Conservation (phyloP, 2,797 vertebrate genomes). For the Crocodylus rhombifer region DNA sequence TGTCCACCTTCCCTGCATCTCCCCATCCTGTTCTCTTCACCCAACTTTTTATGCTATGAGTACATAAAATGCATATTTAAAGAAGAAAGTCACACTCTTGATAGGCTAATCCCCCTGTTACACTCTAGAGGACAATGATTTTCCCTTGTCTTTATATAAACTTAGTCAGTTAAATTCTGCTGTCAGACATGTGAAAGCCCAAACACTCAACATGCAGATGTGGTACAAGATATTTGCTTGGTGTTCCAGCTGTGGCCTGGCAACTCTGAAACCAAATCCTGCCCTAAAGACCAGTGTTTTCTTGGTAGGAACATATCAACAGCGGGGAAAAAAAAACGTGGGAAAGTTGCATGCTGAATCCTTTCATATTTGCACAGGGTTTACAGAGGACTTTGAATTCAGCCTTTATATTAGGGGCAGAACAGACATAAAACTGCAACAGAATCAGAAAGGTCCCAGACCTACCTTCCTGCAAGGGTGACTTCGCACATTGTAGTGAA, state of each 20-base stretch:
- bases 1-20: not conserved
- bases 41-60: not conserved
- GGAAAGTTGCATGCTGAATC: not conserved
- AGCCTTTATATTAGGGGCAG: not conserved
- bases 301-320: no score
- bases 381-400: no score
- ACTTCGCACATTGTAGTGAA: not conserved
- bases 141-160: not conserved
- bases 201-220: not conserved
- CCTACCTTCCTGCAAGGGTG: not conserved
- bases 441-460: not conserved
- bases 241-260: not conserved
- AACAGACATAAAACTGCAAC: not conserved
- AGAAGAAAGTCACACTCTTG: not conserved
- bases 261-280: not conserved
- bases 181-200: not conserved
- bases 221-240: not conserved
- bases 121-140: not conserved
- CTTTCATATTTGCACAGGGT: not conserved
- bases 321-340: not conserved
- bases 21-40: not conserved
- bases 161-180: not conserved
- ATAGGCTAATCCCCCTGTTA: not conserved
- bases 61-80: not conserved
- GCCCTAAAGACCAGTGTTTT: no score